Evolutionary conservation across 2,888 invertebrate species (phyloP).

Genomic region (Drosophila nigricruria): DNA sequence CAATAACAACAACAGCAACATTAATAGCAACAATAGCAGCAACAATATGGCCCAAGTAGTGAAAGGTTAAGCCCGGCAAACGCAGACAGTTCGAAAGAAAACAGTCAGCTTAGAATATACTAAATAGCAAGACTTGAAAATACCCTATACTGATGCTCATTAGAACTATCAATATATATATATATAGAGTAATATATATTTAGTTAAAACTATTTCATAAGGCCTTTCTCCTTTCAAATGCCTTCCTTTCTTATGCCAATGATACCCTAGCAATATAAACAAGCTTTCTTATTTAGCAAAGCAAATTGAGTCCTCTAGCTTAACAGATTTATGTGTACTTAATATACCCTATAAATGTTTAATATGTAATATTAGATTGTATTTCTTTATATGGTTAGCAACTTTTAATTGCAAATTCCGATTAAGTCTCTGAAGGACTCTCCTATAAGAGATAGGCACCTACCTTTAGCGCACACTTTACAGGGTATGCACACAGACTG

Average conservation of each 20-base stretch:
- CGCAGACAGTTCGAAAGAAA: conserved; percentile 21
- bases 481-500: conserved; percentile 44
- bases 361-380: background rate
- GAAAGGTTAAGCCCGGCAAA: conserved; percentile 72
- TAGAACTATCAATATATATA: background rate
- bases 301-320: too few species aligned
- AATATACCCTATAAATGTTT: background rate
- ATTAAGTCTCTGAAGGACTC: background rate
- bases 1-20: conserved; percentile 37
- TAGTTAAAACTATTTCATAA: too few species aligned
- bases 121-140: background rate
- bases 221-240: too few species aligned
- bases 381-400: background rate
- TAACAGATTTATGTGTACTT: too few species aligned
- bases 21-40: conserved; percentile 36
- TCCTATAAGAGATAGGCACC: background rate
- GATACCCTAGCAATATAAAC: too few species aligned
- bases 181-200: background rate
- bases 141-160: background rate
- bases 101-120: background rate
- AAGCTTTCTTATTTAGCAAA: too few species aligned
- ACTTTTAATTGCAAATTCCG: background rate
- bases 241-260: too few species aligned
- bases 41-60: conserved; percentile 65
- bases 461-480: conserved; percentile 6